Evolutionary conservation across 2,888 invertebrate genomes (phyloP).

Genomic region (Isoperla grammatica): DNA sequence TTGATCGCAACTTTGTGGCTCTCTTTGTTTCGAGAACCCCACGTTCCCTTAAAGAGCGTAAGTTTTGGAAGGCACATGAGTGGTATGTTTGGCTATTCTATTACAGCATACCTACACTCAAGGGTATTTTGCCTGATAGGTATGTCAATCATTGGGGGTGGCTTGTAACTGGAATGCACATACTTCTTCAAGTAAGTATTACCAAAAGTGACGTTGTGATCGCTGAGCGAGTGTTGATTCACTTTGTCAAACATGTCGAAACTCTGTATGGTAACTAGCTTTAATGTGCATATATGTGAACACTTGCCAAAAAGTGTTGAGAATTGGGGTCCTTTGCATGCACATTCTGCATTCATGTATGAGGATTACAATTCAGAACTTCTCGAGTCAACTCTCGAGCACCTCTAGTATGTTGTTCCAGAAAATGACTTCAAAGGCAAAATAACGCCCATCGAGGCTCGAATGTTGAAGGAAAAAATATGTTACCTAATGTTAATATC

Average conservation of each 20-base stretch:
- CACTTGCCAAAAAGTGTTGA: neutral
- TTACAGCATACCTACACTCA: slow-evolving; percentile 27
- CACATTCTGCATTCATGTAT: neutral
- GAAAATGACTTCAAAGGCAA: too few species aligned
- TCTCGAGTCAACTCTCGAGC: too few species aligned
- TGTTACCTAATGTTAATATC: too few species aligned
- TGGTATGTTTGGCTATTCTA: slow-evolving; percentile 26
- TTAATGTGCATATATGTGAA: too few species aligned
- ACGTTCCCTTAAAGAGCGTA: slow-evolving; percentile 25
- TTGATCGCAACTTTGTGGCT: too few species aligned
- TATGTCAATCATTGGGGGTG: slow-evolving; percentile 28
- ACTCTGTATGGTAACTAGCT: too few species aligned
- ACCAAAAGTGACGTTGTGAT: slow-evolving; percentile 20
- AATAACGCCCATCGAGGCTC: too few species aligned
- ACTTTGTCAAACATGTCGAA: slow-evolving; percentile 6
- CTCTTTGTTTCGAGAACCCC: slow-evolving; percentile 14
- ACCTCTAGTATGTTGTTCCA: too few species aligned
- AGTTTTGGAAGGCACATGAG: slow-evolving; percentile 26
- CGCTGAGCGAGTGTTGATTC: slow-evolving; percentile 13
- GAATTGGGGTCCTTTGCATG: slow-evolving; percentile 14
- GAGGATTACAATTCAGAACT: too few species aligned
- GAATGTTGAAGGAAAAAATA: too few species aligned
- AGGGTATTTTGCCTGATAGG: slow-evolving; percentile 15
- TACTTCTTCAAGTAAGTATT: slow-evolving; percentile 26
- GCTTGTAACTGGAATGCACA: slow-evolving; percentile 26